Evolutionary conservation across 2,113 vertebrate genomes (phyloP), one percentile per base, ranked within the genome.

Genomic region (Capricornis sumatraensis): DNA sequence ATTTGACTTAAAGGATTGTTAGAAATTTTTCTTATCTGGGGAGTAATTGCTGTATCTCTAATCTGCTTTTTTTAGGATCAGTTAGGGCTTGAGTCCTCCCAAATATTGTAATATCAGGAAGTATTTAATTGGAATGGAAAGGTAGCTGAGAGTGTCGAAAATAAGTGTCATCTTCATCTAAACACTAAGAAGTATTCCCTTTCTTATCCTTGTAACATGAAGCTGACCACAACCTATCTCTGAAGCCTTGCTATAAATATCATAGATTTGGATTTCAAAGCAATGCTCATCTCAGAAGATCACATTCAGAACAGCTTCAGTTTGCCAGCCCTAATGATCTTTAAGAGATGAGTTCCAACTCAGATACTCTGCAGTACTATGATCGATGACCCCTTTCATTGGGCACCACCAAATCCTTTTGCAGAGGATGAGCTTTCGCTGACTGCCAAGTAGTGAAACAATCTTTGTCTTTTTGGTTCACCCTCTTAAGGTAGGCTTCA

Each of bases 1-100:
- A 98, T 96, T 98, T 98, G 94, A 98, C 89, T 97, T 94, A 97
- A 98, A 98, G 98, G 97, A 98, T 97, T 98, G 95, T 98, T 98
- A 97, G 95, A 98, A 97, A 98, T 97, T 96, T 98, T 96, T 86
- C 62, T 93, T 91, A 95, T 87, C 86, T 50, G 12, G 28, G 87
- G 82, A 93, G 96, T 98, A 97, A 98, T 97, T 96, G 86, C 93
- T 83, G 27, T 85, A 94, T 96, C 92, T 95, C 94, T 97, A 97
- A 97, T 94, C 85, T 94, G 21, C 55, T 96, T 96, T 45, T 71
- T 92, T 82, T 19, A 97, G 93, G 76, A 83, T 53, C 82, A 58
- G 67, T 50, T 97, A 93, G 91, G 28, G 45, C 91, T 91, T 95
- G 76, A 74, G 93, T 91, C 53, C 64, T 87, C 71, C 76, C 64